Evolutionary conservation across 2,113 vertebrate species (phyloP).

Genomic region (Suncus etruscus): DNA sequence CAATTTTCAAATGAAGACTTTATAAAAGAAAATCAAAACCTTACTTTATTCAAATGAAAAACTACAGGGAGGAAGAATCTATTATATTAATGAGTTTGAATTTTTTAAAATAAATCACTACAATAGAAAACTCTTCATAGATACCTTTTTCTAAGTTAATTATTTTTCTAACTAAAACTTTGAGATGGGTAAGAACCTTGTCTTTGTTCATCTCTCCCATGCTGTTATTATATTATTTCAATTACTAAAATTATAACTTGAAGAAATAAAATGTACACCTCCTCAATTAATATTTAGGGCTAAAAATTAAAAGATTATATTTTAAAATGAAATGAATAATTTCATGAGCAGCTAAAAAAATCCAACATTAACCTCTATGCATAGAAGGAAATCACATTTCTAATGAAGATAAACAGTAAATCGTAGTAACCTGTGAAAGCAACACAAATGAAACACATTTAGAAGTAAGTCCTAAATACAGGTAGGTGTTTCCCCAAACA

Average conservation of each 20-base stretch:
- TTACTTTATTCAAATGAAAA: background rate
- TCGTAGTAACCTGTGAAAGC: background rate
- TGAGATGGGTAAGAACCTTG: conserved; percentile 24
- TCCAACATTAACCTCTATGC: conserved; percentile 27
- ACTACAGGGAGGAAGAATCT: background rate
- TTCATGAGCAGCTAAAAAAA: conserved; percentile 53
- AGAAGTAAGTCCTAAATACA: no score
- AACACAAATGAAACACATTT: background rate
- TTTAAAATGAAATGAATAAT: conserved; percentile 75
- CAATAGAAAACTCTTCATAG: background rate
- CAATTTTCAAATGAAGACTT: background rate
- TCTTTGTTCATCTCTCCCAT: background rate
- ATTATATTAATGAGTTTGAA: background rate
- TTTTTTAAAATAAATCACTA: background rate
- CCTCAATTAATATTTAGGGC: conserved; percentile 53
- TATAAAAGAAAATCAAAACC: background rate
- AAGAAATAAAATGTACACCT: background rate
- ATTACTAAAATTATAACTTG: background rate
- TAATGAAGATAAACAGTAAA: conserved; percentile 31
- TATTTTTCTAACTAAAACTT: background rate
- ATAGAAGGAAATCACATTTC: conserved; percentile 34
- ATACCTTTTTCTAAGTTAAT: background rate
- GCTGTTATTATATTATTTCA: background rate
- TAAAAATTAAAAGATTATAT: conserved; percentile 39
- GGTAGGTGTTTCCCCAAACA: no score